Conservation (phyloP, 2,797 vertebrate genomes). For the Phrynocephalus guinanensis region DNA sequence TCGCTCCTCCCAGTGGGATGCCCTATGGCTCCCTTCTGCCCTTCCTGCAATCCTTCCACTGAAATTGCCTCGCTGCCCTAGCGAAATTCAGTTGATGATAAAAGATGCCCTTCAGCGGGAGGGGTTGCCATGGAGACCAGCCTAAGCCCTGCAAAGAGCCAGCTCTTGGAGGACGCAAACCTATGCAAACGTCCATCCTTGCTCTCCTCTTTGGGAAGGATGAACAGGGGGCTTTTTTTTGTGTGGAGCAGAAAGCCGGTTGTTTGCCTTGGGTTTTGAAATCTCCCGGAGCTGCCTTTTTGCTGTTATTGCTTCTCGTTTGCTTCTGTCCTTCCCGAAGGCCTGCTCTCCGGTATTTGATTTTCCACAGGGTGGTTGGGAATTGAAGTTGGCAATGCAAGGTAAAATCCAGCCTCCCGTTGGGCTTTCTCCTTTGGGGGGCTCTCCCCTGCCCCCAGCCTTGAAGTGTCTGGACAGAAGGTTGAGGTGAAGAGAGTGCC, state of each 20-base stretch:
- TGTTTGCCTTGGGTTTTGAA: neutral
- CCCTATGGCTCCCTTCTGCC: neutral
- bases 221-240: conserved; percentile 28
- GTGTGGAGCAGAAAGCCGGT: neutral
- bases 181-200: conserved; percentile 18
- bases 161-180: conserved; percentile 14
- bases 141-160: neutral
- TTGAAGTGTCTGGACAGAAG: no score
- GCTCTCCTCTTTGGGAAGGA: neutral
- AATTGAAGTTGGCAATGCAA: no score
- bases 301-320: neutral
- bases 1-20: no score
- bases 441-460: no score
- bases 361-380: no score
- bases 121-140: conserved; percentile 32
- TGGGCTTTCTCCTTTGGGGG: no score
- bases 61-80: neutral
- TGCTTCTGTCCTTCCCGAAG: neutral
- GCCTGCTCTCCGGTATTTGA: neutral
- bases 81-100: neutral
- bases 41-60: neutral
- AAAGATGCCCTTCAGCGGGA: neutral
- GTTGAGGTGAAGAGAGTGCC: no score
- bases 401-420: no score
- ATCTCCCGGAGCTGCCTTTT: neutral